Percentiles rank a stretch among this genome's conserved stretches.
These are phyloP conservation scores for Amphimallon solstitiale DNA, from an alignment of 2,888 invertebrate species.

Conservation along the genomic window DNA sequence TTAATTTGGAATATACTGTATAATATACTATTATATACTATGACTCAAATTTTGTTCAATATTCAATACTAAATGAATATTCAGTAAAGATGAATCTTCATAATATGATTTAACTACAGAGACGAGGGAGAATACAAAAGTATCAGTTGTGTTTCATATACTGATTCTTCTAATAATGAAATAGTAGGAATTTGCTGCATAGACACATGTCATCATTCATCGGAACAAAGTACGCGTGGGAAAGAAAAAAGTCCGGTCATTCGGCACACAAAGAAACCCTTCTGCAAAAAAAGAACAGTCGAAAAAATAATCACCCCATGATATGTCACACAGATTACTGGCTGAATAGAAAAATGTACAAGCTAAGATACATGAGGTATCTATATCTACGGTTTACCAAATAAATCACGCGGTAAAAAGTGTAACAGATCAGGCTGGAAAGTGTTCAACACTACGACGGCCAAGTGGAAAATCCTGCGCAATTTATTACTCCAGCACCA, in stretches of 20 bases:
- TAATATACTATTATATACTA: too few species aligned
- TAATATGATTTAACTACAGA: too few species aligned
- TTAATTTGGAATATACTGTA: too few species aligned
- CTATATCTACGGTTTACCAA: conserved; percentile 42
- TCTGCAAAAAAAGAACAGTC: background rate
- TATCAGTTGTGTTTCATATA: background rate
- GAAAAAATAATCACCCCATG: conserved; percentile 12
- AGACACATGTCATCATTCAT: background rate
- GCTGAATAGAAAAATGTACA: conserved; percentile 20
- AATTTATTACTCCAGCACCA: conserved; percentile 56
- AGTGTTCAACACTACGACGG: conserved; percentile 51
- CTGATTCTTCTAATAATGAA: background rate
- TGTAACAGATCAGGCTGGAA: conserved; percentile 47
- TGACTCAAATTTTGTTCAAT: too few species aligned
- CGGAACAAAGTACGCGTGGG: background rate
- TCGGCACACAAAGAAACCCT: background rate
- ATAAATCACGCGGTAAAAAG: conserved; percentile 50
- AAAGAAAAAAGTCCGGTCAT: background rate
- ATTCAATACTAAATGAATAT: too few species aligned
- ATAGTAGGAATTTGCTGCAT: background rate
- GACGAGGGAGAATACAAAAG: too few species aligned
- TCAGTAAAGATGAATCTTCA: too few species aligned
- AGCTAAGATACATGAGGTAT: conserved; percentile 30
- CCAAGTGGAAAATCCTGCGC: conserved; percentile 52
- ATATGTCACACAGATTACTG: conserved; percentile 27